Conservation (phyloP, 2,888 invertebrate species). For the Tinea semifulvella region DNA sequence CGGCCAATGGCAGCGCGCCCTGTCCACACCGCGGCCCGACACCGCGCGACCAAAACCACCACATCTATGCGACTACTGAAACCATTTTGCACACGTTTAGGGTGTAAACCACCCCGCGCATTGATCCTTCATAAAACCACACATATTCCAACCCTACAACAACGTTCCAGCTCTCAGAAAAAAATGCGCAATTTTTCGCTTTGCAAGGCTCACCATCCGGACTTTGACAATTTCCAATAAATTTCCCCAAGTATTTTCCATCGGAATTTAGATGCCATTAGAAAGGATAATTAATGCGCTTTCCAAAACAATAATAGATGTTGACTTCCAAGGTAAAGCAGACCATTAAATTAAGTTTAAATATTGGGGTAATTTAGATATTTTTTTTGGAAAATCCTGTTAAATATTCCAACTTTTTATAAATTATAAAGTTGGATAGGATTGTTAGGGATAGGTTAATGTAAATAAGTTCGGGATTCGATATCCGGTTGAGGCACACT, state of each 20-base stretch:
- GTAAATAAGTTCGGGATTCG: constrained; percentile 22
- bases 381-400: constrained; percentile 11
- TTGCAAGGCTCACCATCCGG: constrained; percentile 23
- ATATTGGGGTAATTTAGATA: not conserved
- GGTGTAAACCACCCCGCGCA: constrained; percentile 44
- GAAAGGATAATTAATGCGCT: constrained; percentile 27
- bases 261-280: constrained; percentile 20
- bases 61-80: constrained; percentile 36
- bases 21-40: constrained; percentile 23
- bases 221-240: constrained; percentile 29
- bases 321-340: constrained; percentile 19
- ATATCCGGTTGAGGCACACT: constrained; percentile 36
- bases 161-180: constrained; percentile 20
- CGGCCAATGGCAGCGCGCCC: constrained; percentile 45
- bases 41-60: constrained; percentile 36
- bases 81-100: constrained; percentile 51
- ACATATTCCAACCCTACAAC: not conserved
- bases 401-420: constrained; percentile 30
- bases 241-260: constrained; percentile 23
- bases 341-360: not conserved
- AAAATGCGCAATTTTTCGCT: constrained; percentile 42
- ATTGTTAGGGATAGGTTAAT: constrained; percentile 22
- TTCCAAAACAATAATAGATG: constrained; percentile 23
- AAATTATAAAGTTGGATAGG: constrained; percentile 23
- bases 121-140: constrained; percentile 21